Base-by-base conservation (phyloP, 2,113 vertebrate genomes). In the Indicator maculatus region DNA sequence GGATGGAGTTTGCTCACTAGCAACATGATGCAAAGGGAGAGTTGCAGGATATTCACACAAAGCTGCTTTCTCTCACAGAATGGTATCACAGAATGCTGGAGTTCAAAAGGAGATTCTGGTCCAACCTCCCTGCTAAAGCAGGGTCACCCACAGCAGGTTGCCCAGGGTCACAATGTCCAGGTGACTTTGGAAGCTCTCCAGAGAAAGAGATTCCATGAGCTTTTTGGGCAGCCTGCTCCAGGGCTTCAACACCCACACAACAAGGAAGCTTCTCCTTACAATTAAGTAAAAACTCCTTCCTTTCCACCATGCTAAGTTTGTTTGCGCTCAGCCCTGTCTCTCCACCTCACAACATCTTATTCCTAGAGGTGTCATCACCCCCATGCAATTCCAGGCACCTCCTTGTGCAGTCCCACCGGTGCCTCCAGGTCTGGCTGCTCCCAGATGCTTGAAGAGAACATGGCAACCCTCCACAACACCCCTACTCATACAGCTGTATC, bases 241-340 rank as follows among this genome's bases (percentile, higher is more conserved):
- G 23, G 50, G 23, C 23, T 52, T 23, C 50, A 52, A 23, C 23
- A 52, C 50, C 23, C 12, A 52, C 23, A 52, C 23, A 52, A 12
- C 50, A 26, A 13, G 50, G 23, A 52, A 52, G 50, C 23, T 52
- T 52, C 50, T 52, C 23, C 50, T 52, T 24, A 24, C 23, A 52
- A 11, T 26, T 52, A 26, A 52, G 23, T 23, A 8, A 26, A 52
- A 52, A 27, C 9, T 64, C n/a, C 38, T 67, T 75, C 17, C 38
- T 70, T 72, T 36, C 60, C 45, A 11, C 44, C 15, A 0, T 0
- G 0, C 38, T 36, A 16, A 31, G 55, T 16, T 66, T 19, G 24
- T 28, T 26, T 36, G n/a, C 11, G 38, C 81, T 60, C 83, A 56
- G 1, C 12, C n/a, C 2, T 1, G 5, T 30, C 50, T 60, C 38